Conservation (phyloP, 2,113 vertebrate species). For the Mirza zaza region DNA sequence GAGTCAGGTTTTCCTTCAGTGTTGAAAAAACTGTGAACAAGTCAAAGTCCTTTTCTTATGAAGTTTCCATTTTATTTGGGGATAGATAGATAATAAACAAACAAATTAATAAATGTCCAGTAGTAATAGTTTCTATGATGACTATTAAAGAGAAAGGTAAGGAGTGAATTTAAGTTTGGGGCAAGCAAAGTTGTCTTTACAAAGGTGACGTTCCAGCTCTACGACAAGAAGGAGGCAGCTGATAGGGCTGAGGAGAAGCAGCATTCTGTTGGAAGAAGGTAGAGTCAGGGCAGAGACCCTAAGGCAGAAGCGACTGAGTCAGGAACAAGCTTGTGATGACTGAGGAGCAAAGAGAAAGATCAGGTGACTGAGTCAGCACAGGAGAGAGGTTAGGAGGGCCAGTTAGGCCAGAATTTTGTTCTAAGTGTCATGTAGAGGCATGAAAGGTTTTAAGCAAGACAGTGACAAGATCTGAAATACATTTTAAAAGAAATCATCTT, state of each 20-base stretch:
- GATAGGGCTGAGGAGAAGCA: background rate
- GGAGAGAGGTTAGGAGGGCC: background rate
- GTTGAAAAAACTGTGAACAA: background rate
- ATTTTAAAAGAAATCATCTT: background rate
- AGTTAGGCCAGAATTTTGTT: background rate
- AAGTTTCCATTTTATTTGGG: background rate
- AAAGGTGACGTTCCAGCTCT: background rate
- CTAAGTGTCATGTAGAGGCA: background rate
- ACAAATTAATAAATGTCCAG: background rate
- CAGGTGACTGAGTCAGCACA: background rate
- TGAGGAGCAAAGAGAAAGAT: background rate
- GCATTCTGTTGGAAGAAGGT: background rate
- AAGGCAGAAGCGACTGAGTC: background rate
- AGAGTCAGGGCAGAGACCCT: background rate
- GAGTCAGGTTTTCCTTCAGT: background rate
- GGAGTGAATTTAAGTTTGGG: background rate
- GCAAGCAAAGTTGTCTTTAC: background rate
- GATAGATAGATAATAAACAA: background rate
- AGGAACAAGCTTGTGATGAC: background rate
- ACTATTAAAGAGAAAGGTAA: background rate
- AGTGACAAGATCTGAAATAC: background rate
- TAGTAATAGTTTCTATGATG: background rate
- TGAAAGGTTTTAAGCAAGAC: background rate
- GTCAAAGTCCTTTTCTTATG: background rate
- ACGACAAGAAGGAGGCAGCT: background rate